Evolutionary conservation across 2,797 vertebrate species (phyloP), one percentile per base, ranked within the genome.

Genomic region (Loris lydekkerianus): DNA sequence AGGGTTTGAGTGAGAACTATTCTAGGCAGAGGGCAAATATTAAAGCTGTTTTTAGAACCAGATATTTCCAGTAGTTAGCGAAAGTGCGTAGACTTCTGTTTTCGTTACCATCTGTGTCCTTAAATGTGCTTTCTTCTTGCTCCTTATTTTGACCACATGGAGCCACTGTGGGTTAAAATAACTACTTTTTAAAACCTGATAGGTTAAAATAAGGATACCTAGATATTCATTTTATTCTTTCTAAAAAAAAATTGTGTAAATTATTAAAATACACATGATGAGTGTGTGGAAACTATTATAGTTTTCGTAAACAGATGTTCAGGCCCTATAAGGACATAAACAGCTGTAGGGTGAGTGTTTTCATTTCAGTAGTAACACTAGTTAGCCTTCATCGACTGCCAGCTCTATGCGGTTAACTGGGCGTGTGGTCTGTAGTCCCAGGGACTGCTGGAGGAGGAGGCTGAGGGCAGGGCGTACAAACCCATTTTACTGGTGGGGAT

Each of bases 1-100:
- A 80, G 46, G 53, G 61, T 85, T 63, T 84, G 46, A 3, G n/a
- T n/a, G 7, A 87, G 49, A 67, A 61, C 95, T 86, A 25, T 89
- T 94, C 77, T 61, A 58, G 67, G 86, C 61, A 34, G 2, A 11
- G 49, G 69, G 43, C 83, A 88, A 89, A 86, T 90, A 96, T 90
- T 65, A 93, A 88, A 58, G 46, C 82, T 92, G 75, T 67, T 90
- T 95, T 91, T 80, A 78, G 77, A 89, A 67, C 13, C 69, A 86
- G 65, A 34, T 78, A 46, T 61, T 85, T 94, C 63, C 9, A 85
- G 43, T 23, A 17, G 53, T n/a, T 2, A 17, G 73, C 5, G 3
- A 78, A 92, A 91, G 80, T 70, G 46, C 10, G 9, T 11, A 31
- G 37, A 25, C 43, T 31, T 23, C 63, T 72, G 56, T 76, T 85